A percentile compares a stretch with the other conserved stretches of the same genome.
Conservation (phyloP, 2,888 invertebrate genomes). For the Panopea generosa region DNA sequence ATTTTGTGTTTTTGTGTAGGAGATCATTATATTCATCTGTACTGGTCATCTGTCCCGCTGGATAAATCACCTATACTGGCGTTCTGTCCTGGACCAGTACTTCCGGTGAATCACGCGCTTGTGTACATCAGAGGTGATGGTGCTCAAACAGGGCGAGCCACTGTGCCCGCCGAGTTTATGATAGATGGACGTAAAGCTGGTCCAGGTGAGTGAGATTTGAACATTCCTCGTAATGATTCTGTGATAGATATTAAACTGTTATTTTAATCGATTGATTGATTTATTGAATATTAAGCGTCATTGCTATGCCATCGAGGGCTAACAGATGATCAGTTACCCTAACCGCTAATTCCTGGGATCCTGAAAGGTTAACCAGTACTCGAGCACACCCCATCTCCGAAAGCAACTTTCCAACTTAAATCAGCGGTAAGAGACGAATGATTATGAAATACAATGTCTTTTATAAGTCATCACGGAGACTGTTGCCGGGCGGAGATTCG, state of each 20-base stretch:
- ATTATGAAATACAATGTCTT: too few relatives aligned
- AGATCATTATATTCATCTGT: conserved; percentile 91
- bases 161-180: conserved; percentile 96
- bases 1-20: too few relatives aligned
- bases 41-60: conserved; percentile 91
- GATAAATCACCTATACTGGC: conserved; percentile 90
- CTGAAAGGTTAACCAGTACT: too few relatives aligned
- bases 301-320: too few relatives aligned
- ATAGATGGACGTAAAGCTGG: conserved; percentile 93
- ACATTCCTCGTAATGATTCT: neutral
- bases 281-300: too few relatives aligned
- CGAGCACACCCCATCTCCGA: too few relatives aligned
- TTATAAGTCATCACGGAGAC: too few relatives aligned
- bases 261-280: too few relatives aligned
- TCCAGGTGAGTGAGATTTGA: conserved; percentile 87
- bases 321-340: too few relatives aligned
- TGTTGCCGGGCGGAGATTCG: too few relatives aligned
- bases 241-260: neutral
- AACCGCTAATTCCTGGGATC: too few relatives aligned
- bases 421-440: neutral
- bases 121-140: conserved; percentile 93
- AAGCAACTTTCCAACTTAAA: too few relatives aligned
- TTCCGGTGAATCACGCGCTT: conserved; percentile 80
- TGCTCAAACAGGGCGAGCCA: conserved; percentile 94
- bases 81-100: conserved; percentile 80